phyloP scores from a whole-genome alignment of 2,113 vertebrate genomes.

The Eretmodus cyanostictus region DNA sequence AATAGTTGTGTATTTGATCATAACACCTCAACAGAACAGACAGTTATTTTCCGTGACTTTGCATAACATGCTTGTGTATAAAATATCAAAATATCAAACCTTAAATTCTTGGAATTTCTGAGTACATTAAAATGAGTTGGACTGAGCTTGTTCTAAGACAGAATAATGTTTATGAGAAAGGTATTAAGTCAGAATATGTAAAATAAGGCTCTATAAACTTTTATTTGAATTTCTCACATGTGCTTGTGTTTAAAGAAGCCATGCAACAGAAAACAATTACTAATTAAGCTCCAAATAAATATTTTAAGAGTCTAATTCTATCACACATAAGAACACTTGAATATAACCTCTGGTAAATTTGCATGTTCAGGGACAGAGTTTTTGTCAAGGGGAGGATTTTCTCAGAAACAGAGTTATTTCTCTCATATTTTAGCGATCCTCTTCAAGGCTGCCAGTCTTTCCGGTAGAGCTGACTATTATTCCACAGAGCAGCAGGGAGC shows the following conservation, averaged over 20 bases:
- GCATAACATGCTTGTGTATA: neutral
- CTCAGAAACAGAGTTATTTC: neutral
- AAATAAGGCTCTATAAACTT: neutral
- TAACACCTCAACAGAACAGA: neutral
- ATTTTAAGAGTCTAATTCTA: neutral
- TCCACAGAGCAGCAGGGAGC: constrained; percentile 49
- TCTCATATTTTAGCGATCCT: neutral
- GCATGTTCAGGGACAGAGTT: neutral
- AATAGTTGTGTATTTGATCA: neutral
- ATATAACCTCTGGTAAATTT: neutral
- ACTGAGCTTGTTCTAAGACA: neutral
- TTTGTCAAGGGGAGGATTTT: neutral
- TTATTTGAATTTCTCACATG: neutral
- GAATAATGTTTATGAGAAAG: neutral
- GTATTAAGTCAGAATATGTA: neutral
- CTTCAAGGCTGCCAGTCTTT: neutral
- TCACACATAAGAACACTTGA: neutral
- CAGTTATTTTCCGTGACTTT: neutral
- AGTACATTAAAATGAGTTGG: neutral
- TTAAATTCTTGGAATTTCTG: neutral
- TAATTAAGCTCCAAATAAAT: neutral
- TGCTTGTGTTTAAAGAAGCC: neutral
- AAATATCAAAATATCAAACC: neutral
- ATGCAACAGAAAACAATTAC: neutral
- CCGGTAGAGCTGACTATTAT: constrained; percentile 19